A percentile compares a stretch with the other conserved stretches of the same genome.
Conservation (phyloP, 2,113 vertebrate genomes). For the Ancistrus triradiatus region DNA sequence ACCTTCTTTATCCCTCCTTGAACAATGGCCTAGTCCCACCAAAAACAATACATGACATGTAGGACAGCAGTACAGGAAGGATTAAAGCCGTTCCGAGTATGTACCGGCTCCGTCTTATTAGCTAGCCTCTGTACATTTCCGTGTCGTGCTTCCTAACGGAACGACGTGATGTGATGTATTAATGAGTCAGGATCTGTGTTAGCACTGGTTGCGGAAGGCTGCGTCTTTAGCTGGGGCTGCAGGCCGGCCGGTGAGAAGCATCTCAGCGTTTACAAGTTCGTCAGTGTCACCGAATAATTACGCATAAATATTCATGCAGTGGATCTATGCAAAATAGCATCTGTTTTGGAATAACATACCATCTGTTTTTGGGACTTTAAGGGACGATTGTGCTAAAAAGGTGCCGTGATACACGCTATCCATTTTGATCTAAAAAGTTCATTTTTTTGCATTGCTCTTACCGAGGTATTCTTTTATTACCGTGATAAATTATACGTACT, state of each 20-base stretch:
- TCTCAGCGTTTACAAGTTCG: conserved; percentile 48
- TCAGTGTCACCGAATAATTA: conserved; percentile 63
- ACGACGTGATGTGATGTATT: neutral
- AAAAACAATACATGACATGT: too few species aligned
- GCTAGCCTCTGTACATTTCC: too few species aligned
- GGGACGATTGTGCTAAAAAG: conserved; percentile 46
- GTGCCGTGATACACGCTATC: conserved; percentile 45
- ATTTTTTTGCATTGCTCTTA: conserved; percentile 20
- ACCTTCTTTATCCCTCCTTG: too few species aligned
- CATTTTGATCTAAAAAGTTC: conserved; percentile 40
- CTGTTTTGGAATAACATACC: conserved; percentile 67
- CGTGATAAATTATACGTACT: conserved; percentile 30
- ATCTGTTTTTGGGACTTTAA: conserved; percentile 64
- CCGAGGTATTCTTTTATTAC: conserved; percentile 23
- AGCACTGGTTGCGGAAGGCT: conserved; percentile 12
- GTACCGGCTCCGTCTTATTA: too few species aligned
- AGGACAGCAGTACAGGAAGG: too few species aligned
- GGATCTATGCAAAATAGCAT: conserved; percentile 69
- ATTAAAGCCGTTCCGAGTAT: too few species aligned
- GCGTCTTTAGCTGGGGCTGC: conserved; percentile 19
- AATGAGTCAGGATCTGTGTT: conserved; percentile 11
- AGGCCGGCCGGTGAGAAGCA: conserved; percentile 27
- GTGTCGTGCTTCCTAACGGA: too few species aligned
- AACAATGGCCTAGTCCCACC: too few species aligned
- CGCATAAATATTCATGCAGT: conserved; percentile 69